Evolutionary conservation across 2,888 invertebrate genomes (phyloP).

Genomic region (Leistus spinibarbis): DNA sequence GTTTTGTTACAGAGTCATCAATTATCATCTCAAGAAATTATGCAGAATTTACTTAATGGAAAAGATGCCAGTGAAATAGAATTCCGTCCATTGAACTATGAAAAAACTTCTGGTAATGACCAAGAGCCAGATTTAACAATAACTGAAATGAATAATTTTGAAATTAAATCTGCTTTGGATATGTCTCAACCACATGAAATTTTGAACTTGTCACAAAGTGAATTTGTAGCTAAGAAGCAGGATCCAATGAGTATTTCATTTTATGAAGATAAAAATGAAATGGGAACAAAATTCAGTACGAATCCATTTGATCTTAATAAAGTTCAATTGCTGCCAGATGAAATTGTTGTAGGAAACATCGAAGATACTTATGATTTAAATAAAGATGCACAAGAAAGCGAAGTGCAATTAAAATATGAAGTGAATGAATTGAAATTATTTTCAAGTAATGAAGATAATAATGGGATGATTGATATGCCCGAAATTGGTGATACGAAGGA

Average conservation of each 20-base stretch:
- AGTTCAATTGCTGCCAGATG: constrained; percentile 62
- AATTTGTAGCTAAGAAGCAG: constrained; percentile 57
- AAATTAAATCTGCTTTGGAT: constrained; percentile 20
- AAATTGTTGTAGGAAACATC: constrained; percentile 54
- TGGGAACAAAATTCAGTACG: constrained; percentile 58
- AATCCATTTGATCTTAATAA: constrained; percentile 65
- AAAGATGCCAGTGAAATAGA: constrained; percentile 57
- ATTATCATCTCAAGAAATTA: constrained; percentile 51
- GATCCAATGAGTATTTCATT: constrained; percentile 72
- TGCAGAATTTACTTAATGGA: constrained; percentile 56
- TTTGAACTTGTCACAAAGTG: constrained; percentile 35
- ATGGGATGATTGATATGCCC: not conserved
- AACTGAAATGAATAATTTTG: not conserved
- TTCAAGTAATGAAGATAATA: not conserved
- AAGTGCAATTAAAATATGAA: constrained; percentile 40
- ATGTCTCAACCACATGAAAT: constrained; percentile 45
- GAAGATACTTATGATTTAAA: not conserved
- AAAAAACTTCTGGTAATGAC: not conserved
- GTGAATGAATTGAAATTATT: constrained; percentile 12
- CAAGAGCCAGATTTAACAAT: not conserved
- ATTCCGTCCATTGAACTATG: constrained; percentile 49
- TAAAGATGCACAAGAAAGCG: constrained; percentile 51
- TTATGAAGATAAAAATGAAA: constrained; percentile 66
- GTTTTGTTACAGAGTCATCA: constrained; percentile 47
- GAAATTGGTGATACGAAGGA: not conserved